Percentiles rank a stretch among this genome's conserved stretches.
Evolutionary conservation across 2,888 invertebrate species (phyloP).

Genomic region (Mellilla xanthometata): DNA sequence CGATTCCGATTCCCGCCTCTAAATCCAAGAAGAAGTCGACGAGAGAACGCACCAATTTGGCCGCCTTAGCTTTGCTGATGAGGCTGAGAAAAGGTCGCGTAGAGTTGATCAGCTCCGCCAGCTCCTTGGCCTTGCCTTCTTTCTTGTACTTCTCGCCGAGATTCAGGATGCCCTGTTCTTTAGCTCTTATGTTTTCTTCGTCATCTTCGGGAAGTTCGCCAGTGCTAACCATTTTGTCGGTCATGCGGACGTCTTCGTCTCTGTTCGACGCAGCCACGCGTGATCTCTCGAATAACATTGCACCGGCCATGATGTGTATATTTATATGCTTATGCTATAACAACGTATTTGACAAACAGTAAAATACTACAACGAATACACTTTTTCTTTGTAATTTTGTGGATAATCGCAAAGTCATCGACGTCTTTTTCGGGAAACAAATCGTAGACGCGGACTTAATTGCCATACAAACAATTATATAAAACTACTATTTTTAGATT

Average conservation of each 20-base stretch:
- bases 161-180: constrained; percentile 97
- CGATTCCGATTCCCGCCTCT: constrained; percentile 97
- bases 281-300: constrained; percentile 94
- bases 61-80: constrained; percentile 99
- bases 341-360: constrained; percentile 60
- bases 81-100: constrained; percentile 97
- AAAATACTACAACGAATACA: constrained; percentile 66
- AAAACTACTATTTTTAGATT: constrained; percentile 20
- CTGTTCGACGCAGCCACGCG: constrained; percentile 89
- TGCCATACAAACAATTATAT: constrained; percentile 41
- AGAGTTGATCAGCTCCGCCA: constrained; percentile 95
- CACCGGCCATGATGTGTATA: constrained; percentile 91
- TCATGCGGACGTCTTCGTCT: constrained; percentile 88
- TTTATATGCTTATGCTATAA: constrained; percentile 75
- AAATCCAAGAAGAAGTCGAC: constrained; percentile 99
- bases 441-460: constrained; percentile 76
- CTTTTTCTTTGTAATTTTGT: constrained; percentile 80
- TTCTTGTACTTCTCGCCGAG: constrained; percentile 96
- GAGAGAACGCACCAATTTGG: constrained; percentile 97
- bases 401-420: constrained; percentile 81
- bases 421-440: constrained; percentile 78
- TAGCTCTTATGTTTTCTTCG: constrained; percentile 94
- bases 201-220: constrained; percentile 90
- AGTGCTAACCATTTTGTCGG: constrained; percentile 90
- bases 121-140: constrained; percentile 95